Conservation (phyloP, 2,888 invertebrate genomes). For the Eumerus sabulonum region DNA sequence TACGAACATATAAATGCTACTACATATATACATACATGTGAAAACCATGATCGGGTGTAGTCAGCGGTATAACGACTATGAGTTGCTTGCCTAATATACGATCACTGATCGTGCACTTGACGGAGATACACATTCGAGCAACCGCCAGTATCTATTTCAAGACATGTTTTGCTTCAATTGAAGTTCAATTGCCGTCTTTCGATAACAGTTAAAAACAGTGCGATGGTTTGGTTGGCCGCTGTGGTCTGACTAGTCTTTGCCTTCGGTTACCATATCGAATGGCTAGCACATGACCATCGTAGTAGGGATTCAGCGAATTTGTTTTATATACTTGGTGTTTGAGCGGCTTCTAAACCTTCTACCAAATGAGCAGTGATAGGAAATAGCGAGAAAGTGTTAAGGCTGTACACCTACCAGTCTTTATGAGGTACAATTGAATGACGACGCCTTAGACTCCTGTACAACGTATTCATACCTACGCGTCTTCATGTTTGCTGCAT, state of each 20-base stretch:
- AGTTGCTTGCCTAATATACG: constrained; percentile 30
- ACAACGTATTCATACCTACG: no score
- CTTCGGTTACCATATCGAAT: constrained; percentile 70
- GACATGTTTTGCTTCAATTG: constrained; percentile 46
- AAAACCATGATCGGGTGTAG: constrained; percentile 50
- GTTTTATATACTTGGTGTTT: neutral
- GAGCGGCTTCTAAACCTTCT: constrained; percentile 7
- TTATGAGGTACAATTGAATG: neutral
- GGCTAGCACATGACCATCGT: constrained; percentile 69
- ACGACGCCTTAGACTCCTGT: no score
- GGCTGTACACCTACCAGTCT: constrained; percentile 14
- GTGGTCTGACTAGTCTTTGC: constrained; percentile 31
- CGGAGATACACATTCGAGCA: neutral
- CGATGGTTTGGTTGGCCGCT: constrained; percentile 24
- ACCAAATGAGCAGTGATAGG: constrained; percentile 17
- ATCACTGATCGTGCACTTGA: neutral
- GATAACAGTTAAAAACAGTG: constrained; percentile 13
- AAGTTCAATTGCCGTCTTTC: constrained; percentile 44
- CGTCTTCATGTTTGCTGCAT: no score
- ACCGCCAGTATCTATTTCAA: constrained; percentile 29
- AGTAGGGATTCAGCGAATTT: constrained; percentile 9
- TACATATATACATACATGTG: constrained; percentile 14
- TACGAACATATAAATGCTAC: no score
- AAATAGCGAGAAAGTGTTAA: constrained; percentile 60
- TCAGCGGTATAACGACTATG: constrained; percentile 15